phyloP scores from a whole-genome alignment of 2,113 vertebrate genomes.

The Orcinus orca region DNA sequence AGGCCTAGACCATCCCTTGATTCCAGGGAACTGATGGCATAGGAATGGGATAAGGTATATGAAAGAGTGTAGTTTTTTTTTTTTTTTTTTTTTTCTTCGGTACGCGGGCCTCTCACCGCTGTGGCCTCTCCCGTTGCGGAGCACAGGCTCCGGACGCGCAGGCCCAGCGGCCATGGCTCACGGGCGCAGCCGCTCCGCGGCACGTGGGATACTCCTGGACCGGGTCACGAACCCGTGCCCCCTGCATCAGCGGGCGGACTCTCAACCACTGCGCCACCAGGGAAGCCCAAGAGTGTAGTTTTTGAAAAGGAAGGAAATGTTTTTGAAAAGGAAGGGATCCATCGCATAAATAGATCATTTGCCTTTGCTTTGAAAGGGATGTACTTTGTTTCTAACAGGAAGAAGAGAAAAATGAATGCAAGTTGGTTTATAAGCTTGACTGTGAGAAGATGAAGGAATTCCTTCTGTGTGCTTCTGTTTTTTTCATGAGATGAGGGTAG shows the following conservation, averaged over 20 bases:
- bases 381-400: not conserved
- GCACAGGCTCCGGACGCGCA: too few species aligned
- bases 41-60: not conserved
- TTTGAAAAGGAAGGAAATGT: not conserved
- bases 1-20: not conserved
- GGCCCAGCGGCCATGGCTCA: too few species aligned
- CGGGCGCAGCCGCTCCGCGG: too few species aligned
- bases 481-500: not conserved
- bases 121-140: too few species aligned
- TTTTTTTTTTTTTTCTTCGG: too few species aligned
- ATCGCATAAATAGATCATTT: not conserved
- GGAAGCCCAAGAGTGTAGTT: not conserved
- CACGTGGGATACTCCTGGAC: too few species aligned
- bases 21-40: not conserved
- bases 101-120: too few species aligned
- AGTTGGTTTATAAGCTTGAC: slow-evolving; percentile 4
- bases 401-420: not conserved
- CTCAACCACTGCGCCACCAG: too few species aligned
- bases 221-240: too few species aligned
- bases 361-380: not conserved
- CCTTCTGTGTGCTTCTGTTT: not conserved
- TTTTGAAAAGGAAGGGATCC: not conserved
- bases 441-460: not conserved
- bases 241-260: too few species aligned
- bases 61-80: not conserved